Conservation (phyloP, 2,113 vertebrate genomes). For the Barbus barbus region DNA sequence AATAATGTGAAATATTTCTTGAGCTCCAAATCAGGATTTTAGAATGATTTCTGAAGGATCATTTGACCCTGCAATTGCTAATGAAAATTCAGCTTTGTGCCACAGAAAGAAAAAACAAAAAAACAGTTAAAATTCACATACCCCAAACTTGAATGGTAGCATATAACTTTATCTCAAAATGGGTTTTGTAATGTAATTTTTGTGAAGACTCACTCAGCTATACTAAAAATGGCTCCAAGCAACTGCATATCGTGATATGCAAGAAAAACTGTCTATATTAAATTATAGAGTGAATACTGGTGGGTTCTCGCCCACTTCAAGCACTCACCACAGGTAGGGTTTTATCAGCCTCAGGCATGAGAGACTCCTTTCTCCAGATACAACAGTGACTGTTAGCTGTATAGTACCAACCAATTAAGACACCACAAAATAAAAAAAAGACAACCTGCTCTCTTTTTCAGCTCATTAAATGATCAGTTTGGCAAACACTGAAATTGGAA, state of each 20-base stretch:
- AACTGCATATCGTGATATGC: neutral
- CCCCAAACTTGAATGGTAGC: neutral
- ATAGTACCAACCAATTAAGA: too few relatives aligned
- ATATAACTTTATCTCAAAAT: neutral
- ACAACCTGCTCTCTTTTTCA: neutral
- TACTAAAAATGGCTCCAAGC: neutral
- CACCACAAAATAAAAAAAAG: neutral
- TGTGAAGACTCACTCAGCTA: neutral
- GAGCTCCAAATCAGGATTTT: too few relatives aligned
- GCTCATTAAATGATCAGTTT: neutral
- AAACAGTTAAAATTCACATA: too few relatives aligned
- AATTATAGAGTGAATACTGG: neutral
- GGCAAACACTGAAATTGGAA: neutral
- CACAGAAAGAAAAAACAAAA: too few relatives aligned
- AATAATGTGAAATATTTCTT: too few relatives aligned
- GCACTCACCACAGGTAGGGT: neutral
- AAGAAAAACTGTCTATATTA: neutral
- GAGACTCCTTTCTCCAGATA: neutral
- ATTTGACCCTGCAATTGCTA: too few relatives aligned
- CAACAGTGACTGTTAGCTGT: neutral
- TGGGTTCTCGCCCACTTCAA: neutral
- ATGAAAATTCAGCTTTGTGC: too few relatives aligned
- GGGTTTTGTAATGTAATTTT: neutral
- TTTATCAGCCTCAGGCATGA: neutral
- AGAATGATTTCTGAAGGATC: too few relatives aligned